Evolutionary conservation across 2,113 vertebrate species (phyloP), one percentile per base, ranked within the genome.

Genomic region (Acrocephalus arundinaceus): DNA sequence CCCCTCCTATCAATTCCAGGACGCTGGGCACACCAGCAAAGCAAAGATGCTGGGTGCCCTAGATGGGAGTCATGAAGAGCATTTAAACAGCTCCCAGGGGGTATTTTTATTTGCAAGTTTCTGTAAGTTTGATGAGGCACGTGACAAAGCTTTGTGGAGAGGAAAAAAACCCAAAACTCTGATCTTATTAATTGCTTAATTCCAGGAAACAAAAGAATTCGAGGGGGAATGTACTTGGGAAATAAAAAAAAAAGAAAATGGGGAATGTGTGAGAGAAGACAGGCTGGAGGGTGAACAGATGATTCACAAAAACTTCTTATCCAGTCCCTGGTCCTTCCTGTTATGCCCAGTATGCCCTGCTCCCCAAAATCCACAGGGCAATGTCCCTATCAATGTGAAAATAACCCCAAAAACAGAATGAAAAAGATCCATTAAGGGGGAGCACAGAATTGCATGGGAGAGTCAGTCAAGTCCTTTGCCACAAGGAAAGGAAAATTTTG

Each of bases 81-180:
- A 89, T 92, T 67, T 92, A 96, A 96, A 96, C 70, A 27, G 51
- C 90, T 97, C 72, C 96, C 48, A 83, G 54, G 92, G 95, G 68
- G 57, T 94, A 97, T 95, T 97, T 97, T 97, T 86, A 95, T 97
- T 95, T 97, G 91, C 91, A 91, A 95, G 89, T 93, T 96, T 94
- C 97, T 96, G 77, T 93, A 97, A 96, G 96, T 97, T 96, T 97
- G 97, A 97, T 85, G 93, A 76, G 75, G 79, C 98, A 98, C 89
- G 96, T 98, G 98, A 98, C 96, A 96, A 96, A 97, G 97, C 95
- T 97, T 98, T 97, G 91, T 92, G 93, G 33, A 79, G 70, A 80
- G 16, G 2, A 41, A 62, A 73, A 9, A 35, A 54, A 41, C 13
- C 24, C 45, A 23, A 55, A 65, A 22, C 22, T 63, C 83, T 92